Evolutionary conservation across 1,140 invertebrate species (phyloP).

Genomic region (Mizuhopecten yessoensis): DNA sequence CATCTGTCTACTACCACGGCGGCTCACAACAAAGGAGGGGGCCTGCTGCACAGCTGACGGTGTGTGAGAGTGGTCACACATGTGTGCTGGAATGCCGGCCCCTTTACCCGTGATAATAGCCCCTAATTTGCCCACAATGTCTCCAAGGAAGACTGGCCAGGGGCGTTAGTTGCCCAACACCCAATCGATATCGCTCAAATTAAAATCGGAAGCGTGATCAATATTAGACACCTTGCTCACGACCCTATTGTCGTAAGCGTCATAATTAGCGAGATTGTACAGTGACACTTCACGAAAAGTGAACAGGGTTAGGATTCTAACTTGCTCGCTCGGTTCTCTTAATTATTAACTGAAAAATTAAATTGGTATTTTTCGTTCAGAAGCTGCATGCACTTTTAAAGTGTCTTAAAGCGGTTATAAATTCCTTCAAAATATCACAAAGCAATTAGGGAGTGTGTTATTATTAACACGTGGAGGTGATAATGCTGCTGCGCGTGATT

Average conservation of each 20-base stretch:
- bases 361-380: neutral
- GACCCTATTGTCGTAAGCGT: neutral
- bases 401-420: too few species aligned
- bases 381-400: too few species aligned
- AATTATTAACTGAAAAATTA: neutral
- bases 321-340: neutral
- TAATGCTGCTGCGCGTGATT: too few species aligned
- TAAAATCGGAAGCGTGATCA: slow-evolving; percentile 16
- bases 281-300: neutral
- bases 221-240: slow-evolving; percentile 9
- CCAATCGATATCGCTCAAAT: slow-evolving; percentile 9
- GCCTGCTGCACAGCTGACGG: slow-evolving; percentile 35
- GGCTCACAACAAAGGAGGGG: slow-evolving; percentile 16
- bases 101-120: slow-evolving; percentile 14
- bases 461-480: too few species aligned
- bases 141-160: neutral
- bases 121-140: slow-evolving; percentile 1
- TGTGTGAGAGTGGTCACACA: neutral
- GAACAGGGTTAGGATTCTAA: neutral
- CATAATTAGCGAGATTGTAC: neutral
- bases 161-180: neutral
- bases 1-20: slow-evolving; percentile 4
- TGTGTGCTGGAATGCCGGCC: slow-evolving; percentile 7
- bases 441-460: too few species aligned
- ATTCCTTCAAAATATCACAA: too few species aligned